Evolutionary conservation across 1,140 invertebrate species (phyloP), one percentile per base, ranked within the genome.

Genomic region (Papilio polyxenes): DNA sequence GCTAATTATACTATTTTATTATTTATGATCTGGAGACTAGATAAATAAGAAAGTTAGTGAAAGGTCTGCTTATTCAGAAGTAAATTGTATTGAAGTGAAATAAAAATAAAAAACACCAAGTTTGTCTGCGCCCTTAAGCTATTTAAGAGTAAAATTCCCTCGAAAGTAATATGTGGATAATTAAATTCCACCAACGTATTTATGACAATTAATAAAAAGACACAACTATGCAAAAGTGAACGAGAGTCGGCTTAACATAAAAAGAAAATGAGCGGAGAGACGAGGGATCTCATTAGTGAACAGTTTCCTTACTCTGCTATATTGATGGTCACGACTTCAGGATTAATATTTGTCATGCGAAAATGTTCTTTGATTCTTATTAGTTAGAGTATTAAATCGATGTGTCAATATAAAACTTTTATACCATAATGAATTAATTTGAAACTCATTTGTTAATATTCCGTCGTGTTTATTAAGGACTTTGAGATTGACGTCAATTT

Each of bases 241-340:
- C 75, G 75, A 11, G 44, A 51, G 49, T 44, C 44, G 75, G 75
- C 75, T 76, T 51, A 76, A 76, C 75, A 76, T 76, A 76, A 76
- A 76, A 76, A 78, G 65, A 72, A 72, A 72, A 72, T 40, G 65
- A 72, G 65, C 65, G 13, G 65, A 72, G 65, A 72, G 49, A 78
- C 48, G 76, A 78, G 76, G 76, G 76, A 78, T 78, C 76, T 78
- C 76, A 78, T 78, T 78, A 78, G 76, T 78, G 76, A 78, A 78
- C 76, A 78, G 76, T 78, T 78, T 78, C 76, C 76, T 78, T 78
- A 78, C 76, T 59, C 49, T 51, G 76, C 76, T 78, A 56, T 78
- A 78, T 56, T 78, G 76, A 78, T 78, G 15, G 51, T 78, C 31
- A 72, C 65, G 65, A 62, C 59, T 20, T 62, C 59, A 62, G 59